These are phyloP conservation scores for Cygnus buccinator DNA, from an alignment of 2,113 vertebrate species.

Conservation along the genomic window DNA sequence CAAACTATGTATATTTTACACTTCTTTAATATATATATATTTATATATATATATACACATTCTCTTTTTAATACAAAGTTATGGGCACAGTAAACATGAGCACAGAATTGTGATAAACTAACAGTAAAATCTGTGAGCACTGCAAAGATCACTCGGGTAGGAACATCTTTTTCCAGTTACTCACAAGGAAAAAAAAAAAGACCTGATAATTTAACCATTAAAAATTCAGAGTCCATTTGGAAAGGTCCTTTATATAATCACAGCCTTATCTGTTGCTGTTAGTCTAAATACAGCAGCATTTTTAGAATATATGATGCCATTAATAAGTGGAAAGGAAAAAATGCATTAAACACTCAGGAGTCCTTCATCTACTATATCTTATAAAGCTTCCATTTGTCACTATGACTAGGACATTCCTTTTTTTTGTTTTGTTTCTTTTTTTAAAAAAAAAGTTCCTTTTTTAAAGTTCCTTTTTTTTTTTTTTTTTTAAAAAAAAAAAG, in stretches of 20 bases:
- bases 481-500: neutral
- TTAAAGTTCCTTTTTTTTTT: too few relatives aligned
- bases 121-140: conserved; percentile 49
- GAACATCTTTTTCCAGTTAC: conserved; percentile 50
- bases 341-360: conserved; percentile 5
- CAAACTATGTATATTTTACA: conserved; percentile 65
- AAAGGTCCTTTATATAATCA: conserved; percentile 65
- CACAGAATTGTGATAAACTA: conserved; percentile 42
- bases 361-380: conserved; percentile 42
- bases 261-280: conserved; percentile 66
- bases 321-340: conserved; percentile 46
- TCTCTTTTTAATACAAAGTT: conserved; percentile 42
- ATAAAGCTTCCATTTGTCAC: neutral
- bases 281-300: conserved; percentile 72
- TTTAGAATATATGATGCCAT: conserved; percentile 63
- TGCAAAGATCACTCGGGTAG: conserved; percentile 17
- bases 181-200: neutral
- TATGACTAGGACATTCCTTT: neutral
- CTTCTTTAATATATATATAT: neutral
- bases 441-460: neutral
- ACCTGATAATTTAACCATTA: conserved; percentile 32
- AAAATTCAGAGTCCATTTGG: conserved; percentile 28
- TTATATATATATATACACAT: neutral
- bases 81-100: conserved; percentile 58
- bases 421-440: neutral